Evolutionary conservation across 2,888 invertebrate species (phyloP).

Genomic region (Ptychoptera albimana): DNA sequence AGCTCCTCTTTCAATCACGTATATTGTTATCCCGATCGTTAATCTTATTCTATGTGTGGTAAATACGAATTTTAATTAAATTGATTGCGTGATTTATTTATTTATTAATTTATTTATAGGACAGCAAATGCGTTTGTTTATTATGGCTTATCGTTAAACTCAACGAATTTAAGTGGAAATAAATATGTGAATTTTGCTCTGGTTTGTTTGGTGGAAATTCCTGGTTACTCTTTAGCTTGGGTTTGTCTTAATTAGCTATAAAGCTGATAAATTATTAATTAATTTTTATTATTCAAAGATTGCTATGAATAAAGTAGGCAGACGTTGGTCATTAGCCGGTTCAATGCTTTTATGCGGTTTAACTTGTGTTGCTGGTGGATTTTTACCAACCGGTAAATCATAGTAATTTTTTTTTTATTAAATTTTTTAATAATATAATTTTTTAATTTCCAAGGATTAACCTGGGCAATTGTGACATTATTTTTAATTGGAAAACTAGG

Average conservation of each 20-base stretch:
- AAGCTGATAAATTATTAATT: not conserved
- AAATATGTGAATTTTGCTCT: slow-evolving; percentile 50
- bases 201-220: slow-evolving; percentile 42
- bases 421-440: slow-evolving; percentile 4
- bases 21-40: slow-evolving; percentile 31
- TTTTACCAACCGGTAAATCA: slow-evolving; percentile 32
- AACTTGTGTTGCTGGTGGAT: slow-evolving; percentile 38
- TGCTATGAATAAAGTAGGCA: slow-evolving; percentile 34
- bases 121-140: slow-evolving; percentile 49
- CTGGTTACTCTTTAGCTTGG: slow-evolving; percentile 38
- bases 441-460: slow-evolving; percentile 23
- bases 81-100: not conserved
- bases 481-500: slow-evolving; percentile 46
- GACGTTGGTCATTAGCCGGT: slow-evolving; percentile 34
- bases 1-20: slow-evolving; percentile 30
- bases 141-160: slow-evolving; percentile 50
- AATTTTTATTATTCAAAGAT: slow-evolving; percentile 23
- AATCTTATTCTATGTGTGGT: slow-evolving; percentile 36
- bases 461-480: slow-evolving; percentile 37
- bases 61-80: slow-evolving; percentile 10
- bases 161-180: slow-evolving; percentile 47
- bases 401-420: slow-evolving; percentile 4
- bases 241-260: slow-evolving; percentile 13
- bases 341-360: slow-evolving; percentile 35
- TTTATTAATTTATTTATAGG: slow-evolving; percentile 19